Evolutionary conservation across 2,888 invertebrate species (phyloP).

Genomic region (Xestia rhomboidea): DNA sequence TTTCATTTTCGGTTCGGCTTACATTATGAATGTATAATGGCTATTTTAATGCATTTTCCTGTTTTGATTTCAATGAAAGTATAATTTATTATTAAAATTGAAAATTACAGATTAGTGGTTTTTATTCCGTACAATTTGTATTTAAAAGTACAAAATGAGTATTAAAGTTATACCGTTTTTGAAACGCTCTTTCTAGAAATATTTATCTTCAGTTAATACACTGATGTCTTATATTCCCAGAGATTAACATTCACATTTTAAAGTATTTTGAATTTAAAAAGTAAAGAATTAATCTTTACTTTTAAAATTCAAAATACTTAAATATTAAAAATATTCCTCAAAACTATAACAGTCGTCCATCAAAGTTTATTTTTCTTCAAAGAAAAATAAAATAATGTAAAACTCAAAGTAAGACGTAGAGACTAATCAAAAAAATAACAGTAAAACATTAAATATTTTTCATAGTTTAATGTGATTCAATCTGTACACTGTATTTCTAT

Average conservation of each 20-base stretch:
- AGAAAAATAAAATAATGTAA: constrained; percentile 3
- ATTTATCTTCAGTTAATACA: not conserved
- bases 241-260: not conserved
- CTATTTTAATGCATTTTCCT: not conserved
- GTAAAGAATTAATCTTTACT: no score
- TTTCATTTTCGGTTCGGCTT: constrained; percentile 16
- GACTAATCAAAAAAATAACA: not conserved
- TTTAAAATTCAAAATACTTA: no score
- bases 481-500: not conserved
- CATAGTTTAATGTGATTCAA: not conserved
- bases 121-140: not conserved
- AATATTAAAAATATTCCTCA: not conserved
- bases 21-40: constrained; percentile 6
- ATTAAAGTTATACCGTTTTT: not conserved
- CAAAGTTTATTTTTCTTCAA: not conserved
- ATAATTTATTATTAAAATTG: not conserved
- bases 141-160: not conserved
- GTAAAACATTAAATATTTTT: not conserved
- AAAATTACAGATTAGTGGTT: not conserved
- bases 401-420: not conserved
- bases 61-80: not conserved
- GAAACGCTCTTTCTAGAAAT: not conserved
- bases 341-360: not conserved
- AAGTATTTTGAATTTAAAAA: not conserved
- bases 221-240: not conserved